Percentiles rank a stretch among this genome's conserved stretches.
Conservation (phyloP, 2,888 invertebrate genomes). For the Fragum sueziense region DNA sequence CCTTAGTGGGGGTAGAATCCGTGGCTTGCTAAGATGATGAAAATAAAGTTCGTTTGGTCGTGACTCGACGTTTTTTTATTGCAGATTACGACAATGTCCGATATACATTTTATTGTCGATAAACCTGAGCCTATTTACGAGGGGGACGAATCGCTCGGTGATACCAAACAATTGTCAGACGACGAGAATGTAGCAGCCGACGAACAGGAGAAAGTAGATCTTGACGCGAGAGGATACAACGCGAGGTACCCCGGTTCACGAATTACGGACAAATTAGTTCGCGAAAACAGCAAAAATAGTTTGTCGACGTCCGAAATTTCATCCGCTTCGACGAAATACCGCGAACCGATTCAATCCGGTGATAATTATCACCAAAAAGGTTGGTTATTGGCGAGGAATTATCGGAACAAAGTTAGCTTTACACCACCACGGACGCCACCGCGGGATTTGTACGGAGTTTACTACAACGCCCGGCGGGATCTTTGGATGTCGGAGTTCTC, state of each 20-base stretch:
- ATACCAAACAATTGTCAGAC: background rate
- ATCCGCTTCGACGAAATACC: background rate
- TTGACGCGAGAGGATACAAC: background rate
- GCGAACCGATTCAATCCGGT: background rate
- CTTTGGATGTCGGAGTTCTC: background rate
- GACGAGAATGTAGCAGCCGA: background rate
- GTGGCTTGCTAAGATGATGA: too few relatives aligned
- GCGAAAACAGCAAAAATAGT: constrained; percentile 3
- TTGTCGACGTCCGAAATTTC: constrained; percentile 12
- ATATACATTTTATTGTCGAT: background rate
- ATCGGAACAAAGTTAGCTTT: constrained; percentile 1
- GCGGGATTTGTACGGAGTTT: background rate
- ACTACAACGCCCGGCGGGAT: background rate
- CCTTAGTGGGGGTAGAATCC: too few relatives aligned
- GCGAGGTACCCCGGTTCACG: background rate
- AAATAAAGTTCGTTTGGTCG: too few relatives aligned
- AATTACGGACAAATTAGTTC: background rate
- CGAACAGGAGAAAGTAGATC: background rate
- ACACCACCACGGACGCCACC: constrained; percentile 14
- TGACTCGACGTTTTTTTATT: background rate
- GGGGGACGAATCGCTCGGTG: background rate
- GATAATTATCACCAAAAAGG: constrained; percentile 1
- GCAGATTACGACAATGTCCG: constrained; percentile 1
- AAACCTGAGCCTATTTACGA: background rate
- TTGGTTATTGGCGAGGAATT: background rate